Conservation (phyloP, 1,140 invertebrate genomes). For the Dendrolimus kikuchii region DNA sequence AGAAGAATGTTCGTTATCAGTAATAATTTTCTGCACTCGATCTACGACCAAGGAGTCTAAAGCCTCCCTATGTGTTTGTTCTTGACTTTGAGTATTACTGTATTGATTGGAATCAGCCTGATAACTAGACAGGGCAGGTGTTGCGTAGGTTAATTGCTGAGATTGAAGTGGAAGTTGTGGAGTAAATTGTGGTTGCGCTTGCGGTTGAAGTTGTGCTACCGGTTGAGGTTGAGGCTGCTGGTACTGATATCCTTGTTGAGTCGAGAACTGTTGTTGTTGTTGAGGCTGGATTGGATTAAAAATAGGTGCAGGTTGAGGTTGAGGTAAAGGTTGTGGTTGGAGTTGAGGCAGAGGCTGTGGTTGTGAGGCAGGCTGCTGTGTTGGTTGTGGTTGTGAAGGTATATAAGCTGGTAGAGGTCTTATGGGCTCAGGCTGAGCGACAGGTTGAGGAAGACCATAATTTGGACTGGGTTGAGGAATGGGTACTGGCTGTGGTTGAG, state of each 20-base stretch:
- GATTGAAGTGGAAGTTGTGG: constrained; percentile 23
- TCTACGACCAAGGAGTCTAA: constrained; percentile 48
- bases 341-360: constrained; percentile 11
- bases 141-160: constrained; percentile 6
- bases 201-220: constrained; percentile 1
- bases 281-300: constrained; percentile 8
- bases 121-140: constrained; percentile 32
- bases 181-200: constrained; percentile 15
- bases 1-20: constrained; percentile 46
- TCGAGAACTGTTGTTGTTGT: constrained; percentile 6
- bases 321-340: constrained; percentile 16
- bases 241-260: constrained; percentile 10
- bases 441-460: constrained; percentile 4
- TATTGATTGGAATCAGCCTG: constrained; percentile 47
- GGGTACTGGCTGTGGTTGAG: constrained; percentile 12
- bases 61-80: constrained; percentile 35
- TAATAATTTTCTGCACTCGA: constrained; percentile 48
- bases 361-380: constrained; percentile 8
- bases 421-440: constrained; percentile 2
- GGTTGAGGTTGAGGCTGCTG: constrained; percentile 10
- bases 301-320: constrained; percentile 11
- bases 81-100: constrained; percentile 21
- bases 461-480: neutral
- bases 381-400: constrained; percentile 7
- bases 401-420: constrained; percentile 4